Conservation (phyloP, 2,888 invertebrate species). For the Eutolmus rufibarbis region DNA sequence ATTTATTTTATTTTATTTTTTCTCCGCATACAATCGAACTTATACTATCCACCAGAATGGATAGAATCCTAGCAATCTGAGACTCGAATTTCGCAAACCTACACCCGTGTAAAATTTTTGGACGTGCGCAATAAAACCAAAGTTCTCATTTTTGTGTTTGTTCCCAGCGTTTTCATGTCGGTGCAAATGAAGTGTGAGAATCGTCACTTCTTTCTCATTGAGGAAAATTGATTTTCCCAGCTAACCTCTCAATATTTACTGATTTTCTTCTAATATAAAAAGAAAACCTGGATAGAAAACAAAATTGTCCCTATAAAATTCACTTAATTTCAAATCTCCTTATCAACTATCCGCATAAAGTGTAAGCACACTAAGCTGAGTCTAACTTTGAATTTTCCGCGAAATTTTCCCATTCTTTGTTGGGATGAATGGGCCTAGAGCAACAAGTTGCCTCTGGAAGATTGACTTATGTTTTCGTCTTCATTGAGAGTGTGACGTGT, state of each 20-base stretch:
- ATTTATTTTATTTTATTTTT: not conserved
- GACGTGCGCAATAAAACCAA: not conserved
- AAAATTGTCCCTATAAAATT: not conserved
- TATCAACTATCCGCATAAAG: not conserved
- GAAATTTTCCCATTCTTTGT: not conserved
- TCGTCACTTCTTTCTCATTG: slow-evolving; percentile 2
- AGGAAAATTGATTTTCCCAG: slow-evolving; percentile 21
- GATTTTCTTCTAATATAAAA: not conserved
- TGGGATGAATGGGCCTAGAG: not conserved
- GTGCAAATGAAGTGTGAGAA: not conserved
- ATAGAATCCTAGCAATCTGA: not conserved
- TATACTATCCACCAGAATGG: not conserved
- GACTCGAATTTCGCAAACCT: not conserved
- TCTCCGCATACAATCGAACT: not conserved
- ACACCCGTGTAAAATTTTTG: not conserved
- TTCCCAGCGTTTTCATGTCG: not conserved
- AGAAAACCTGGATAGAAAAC: not conserved
- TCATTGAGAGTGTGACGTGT: not conserved
- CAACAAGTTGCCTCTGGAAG: not conserved
- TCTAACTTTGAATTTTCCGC: not conserved
- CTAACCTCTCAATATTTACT: not conserved
- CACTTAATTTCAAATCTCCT: not conserved
- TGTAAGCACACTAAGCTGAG: not conserved
- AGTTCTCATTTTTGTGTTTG: not conserved
- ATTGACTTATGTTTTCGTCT: not conserved